Evolutionary conservation across 2,113 vertebrate species (phyloP).

Genomic region (Embiotoca jacksoni): DNA sequence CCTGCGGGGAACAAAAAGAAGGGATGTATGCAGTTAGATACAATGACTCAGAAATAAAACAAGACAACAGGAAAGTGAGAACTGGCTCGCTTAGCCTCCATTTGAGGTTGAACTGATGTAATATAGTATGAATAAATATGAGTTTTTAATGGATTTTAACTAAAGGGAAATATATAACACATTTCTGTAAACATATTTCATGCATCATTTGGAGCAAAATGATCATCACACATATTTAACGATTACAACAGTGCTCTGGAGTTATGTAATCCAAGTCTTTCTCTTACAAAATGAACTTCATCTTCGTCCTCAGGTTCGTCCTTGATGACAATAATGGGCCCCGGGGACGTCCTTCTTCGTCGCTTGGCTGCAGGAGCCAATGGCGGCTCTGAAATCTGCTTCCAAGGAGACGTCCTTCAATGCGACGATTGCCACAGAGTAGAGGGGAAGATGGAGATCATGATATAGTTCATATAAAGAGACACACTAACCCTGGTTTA

Average conservation of each 20-base stretch:
- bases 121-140: too few relatives aligned
- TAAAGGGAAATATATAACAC: too few relatives aligned
- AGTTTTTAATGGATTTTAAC: too few relatives aligned
- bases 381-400: conserved; percentile 65
- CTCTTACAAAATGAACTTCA: conserved; percentile 83
- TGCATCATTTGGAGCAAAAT: not conserved
- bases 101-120: too few relatives aligned
- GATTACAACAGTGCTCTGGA: not conserved
- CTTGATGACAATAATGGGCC: conserved; percentile 85
- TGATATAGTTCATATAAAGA: not conserved
- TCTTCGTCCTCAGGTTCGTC: conserved; percentile 86
- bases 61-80: not conserved
- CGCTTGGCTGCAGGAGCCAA: conserved; percentile 74
- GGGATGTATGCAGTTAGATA: not conserved
- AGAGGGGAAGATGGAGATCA: not conserved
- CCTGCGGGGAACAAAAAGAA: conserved; percentile 52
- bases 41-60: not conserved
- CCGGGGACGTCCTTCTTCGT: conserved; percentile 77
- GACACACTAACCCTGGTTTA: not conserved
- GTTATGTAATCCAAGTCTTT: not conserved
- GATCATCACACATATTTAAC: not conserved
- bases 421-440: not conserved
- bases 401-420: conserved; percentile 73
- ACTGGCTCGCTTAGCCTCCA: not conserved
- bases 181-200: too few relatives aligned